These are phyloP conservation scores for Drymodes brunneopygia DNA, from an alignment of 2,113 vertebrate species.

Conservation along the genomic window DNA sequence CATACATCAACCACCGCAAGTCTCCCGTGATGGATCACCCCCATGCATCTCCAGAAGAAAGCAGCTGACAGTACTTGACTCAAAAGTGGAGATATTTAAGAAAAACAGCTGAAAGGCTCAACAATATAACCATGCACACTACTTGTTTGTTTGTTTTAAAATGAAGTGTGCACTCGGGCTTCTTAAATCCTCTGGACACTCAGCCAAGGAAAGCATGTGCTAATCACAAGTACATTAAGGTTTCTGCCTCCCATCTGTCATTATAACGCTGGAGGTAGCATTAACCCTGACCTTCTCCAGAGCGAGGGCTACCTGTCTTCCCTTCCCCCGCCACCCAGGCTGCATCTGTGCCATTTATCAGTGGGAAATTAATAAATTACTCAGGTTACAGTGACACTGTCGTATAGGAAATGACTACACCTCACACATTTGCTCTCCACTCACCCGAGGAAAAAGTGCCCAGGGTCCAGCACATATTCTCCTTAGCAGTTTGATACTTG, in stretches of 20 bases:
- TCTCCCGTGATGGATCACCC: neutral
- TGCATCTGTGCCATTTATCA: neutral
- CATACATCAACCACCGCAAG: neutral
- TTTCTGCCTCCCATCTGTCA: slow-evolving; percentile 57
- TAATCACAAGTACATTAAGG: slow-evolving; percentile 27
- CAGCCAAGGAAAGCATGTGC: slow-evolving; percentile 33
- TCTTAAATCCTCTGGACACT: neutral
- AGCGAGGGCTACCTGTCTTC: slow-evolving; percentile 4
- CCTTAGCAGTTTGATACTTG: neutral
- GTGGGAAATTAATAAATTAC: neutral
- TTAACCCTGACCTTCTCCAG: slow-evolving; percentile 35
- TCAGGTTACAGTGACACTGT: neutral
- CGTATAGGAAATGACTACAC: neutral
- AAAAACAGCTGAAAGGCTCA: slow-evolving; percentile 11
- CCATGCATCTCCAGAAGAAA: neutral
- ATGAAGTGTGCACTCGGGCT: neutral
- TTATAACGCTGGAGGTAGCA: neutral
- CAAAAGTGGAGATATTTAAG: neutral
- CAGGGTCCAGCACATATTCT: neutral
- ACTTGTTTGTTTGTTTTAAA: slow-evolving; percentile 53
- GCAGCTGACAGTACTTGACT: slow-evolving; percentile 21
- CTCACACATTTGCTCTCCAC: neutral
- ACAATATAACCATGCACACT: neutral
- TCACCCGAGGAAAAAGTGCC: neutral
- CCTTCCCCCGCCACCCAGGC: neutral